Percentiles rank a stretch among this genome's conserved stretches.
Conservation (phyloP, 1,140 invertebrate genomes). For the Caerostris darwini region DNA sequence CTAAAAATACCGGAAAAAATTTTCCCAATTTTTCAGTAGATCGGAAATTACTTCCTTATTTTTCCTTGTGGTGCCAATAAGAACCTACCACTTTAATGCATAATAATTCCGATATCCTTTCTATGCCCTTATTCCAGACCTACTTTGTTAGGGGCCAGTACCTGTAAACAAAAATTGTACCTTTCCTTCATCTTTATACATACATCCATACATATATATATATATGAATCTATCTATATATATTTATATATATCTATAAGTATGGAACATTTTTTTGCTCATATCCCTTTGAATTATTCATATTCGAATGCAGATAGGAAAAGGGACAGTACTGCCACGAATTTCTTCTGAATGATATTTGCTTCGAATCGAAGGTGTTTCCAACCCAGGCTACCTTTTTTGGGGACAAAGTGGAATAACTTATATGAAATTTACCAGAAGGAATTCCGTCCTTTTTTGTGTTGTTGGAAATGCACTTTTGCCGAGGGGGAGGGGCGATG, state of each 20-base stretch:
- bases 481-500: background rate
- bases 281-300: constrained; percentile 56
- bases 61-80: too few species aligned
- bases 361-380: background rate
- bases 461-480: background rate
- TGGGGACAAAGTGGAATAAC: constrained; percentile 45
- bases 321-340: background rate
- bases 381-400: background rate
- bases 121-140: background rate
- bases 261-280: too few species aligned
- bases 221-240: too few species aligned
- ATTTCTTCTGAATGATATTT: constrained; percentile 47
- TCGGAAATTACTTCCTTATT: constrained; percentile 53
- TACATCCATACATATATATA: background rate
- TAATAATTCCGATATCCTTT: constrained; percentile 51
- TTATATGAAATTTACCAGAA: constrained; percentile 54
- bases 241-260: too few species aligned
- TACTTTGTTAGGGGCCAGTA: constrained; percentile 5
- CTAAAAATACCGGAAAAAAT: background rate
- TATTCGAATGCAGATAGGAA: constrained; percentile 20
- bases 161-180: constrained; percentile 33
- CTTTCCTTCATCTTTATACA: constrained; percentile 1
- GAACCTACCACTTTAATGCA: constrained; percentile 47
- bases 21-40: constrained; percentile 11
- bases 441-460: background rate